Conservation (phyloP, 2,797 vertebrate genomes). For the Myripristis jacobus region DNA sequence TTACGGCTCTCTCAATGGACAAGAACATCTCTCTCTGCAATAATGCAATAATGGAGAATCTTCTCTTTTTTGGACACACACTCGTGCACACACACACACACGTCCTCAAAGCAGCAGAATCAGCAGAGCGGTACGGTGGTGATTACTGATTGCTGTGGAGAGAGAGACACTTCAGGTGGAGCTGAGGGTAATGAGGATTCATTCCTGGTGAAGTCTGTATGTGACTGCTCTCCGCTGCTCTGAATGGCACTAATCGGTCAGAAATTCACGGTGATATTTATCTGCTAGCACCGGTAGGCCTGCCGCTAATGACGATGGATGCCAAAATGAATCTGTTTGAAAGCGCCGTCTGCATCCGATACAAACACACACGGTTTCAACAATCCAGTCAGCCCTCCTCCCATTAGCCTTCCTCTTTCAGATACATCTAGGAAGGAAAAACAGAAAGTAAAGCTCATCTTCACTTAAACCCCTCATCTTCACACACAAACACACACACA, state of each 20-base stretch:
- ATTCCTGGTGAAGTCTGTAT: slow-evolving; percentile 2
- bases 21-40: slow-evolving; percentile 5
- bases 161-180: slow-evolving; percentile 15
- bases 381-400: slow-evolving; percentile 14
- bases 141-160: slow-evolving; percentile 39
- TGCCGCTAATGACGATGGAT: slow-evolving; percentile 36
- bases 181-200: slow-evolving; percentile 49
- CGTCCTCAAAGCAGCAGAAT: slow-evolving; percentile 30
- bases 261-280: slow-evolving; percentile 30
- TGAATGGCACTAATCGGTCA: slow-evolving; percentile 20
- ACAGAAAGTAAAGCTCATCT: slow-evolving; percentile 18
- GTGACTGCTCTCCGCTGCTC: background rate
- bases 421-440: too few relatives aligned
- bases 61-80: slow-evolving; percentile 31
- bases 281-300: slow-evolving; percentile 22
- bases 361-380: background rate
- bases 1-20: slow-evolving; percentile 38
- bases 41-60: slow-evolving; percentile 36
- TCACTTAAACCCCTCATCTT: slow-evolving; percentile 27
- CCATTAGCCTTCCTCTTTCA: background rate
- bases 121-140: slow-evolving; percentile 27
- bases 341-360: slow-evolving; percentile 5
- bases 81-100: background rate
- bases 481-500: slow-evolving; percentile 14
- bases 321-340: slow-evolving; percentile 43